phyloP scores from a whole-genome alignment of 2,888 invertebrate species.

The Epiblema foenella region DNA sequence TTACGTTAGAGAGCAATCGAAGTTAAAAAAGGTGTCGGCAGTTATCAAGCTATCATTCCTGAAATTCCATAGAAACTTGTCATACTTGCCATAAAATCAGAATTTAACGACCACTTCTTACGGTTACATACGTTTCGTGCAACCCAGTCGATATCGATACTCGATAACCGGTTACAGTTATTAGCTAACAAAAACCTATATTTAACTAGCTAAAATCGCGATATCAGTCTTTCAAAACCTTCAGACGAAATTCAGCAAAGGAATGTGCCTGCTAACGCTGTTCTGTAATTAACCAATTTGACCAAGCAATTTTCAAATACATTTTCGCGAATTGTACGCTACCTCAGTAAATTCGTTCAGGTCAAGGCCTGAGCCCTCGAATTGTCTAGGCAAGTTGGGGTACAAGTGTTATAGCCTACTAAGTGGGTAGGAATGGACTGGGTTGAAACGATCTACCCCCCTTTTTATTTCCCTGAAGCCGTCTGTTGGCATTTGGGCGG shows the following conservation, averaged over 20 bases:
- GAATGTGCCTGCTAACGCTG: conserved; percentile 10
- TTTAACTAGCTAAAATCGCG: conserved; percentile 1
- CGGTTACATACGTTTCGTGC: no score
- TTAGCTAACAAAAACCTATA: neutral
- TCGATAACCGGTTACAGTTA: no score
- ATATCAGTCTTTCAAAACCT: neutral
- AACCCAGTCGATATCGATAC: no score
- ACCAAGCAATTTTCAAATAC: conserved; percentile 7
- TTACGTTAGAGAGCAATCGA: no score
- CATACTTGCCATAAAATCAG: no score
- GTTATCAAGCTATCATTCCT: no score
- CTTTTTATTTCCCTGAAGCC: conserved; percentile 8
- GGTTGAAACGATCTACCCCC: neutral
- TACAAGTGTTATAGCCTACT: conserved; percentile 9
- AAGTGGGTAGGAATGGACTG: neutral
- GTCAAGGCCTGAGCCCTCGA: conserved; percentile 1
- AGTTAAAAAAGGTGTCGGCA: no score
- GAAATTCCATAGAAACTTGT: no score
- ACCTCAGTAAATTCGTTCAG: conserved; percentile 1
- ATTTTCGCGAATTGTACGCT: neutral
- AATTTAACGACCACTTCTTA: no score
- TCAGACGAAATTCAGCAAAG: neutral
- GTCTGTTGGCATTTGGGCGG: neutral
- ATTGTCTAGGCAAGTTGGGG: neutral
- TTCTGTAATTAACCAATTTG: conserved; percentile 17